Base-by-base conservation (phyloP, 2,888 invertebrate species). In the Melinaea menophilus region DNA sequence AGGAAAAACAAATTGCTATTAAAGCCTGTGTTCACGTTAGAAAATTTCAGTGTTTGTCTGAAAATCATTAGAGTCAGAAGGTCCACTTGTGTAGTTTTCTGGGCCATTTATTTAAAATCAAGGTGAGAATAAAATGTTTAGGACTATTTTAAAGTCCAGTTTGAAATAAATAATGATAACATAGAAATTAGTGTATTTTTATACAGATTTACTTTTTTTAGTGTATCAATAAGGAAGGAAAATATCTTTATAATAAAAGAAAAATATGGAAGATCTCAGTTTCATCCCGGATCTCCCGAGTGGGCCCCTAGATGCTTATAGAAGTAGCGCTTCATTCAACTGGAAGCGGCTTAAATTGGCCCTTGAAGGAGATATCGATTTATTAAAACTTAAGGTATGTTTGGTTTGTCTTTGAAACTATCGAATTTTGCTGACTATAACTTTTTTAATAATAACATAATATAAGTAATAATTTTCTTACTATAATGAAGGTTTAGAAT, bases 311-410 rank as follows among this genome's bases (percentile, higher is more conserved):
- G 95, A 96, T 78, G 84, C 76, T 0, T 98, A 96, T 81, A 93
- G 98, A 71, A 94, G 93, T 71, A 92, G 92, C 69, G 95, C 97
- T 1, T 93, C 94, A 13, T 98, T 98, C 76, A 93, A 97, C 79
- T 98, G 97, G 97, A 97, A 96, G 84, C 92, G 93, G 68, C 92
- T 98, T 83, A 95, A 95, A 79, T 79, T 96, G 55, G 92, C 95
- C 61, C 89, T 98, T 66, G 96, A 97, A 80, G 95, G 95, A 69
- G 94, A 95, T 75, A 81, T 90, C 61, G 94, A 95, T 58, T 88
- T 93, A 67, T 82, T 97, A 45, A 92, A 93, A 79, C 93, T 95
- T 65, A 96, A 97, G 94, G 98, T 97, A 82, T 85, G 80, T 58
- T 56, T 48, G 12, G 12, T 12, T 47, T 34, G 12, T 13, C 35